Conservation (phyloP, 35 echinoderm and acorn worm species). For the Ophioderma brevispina region DNA sequence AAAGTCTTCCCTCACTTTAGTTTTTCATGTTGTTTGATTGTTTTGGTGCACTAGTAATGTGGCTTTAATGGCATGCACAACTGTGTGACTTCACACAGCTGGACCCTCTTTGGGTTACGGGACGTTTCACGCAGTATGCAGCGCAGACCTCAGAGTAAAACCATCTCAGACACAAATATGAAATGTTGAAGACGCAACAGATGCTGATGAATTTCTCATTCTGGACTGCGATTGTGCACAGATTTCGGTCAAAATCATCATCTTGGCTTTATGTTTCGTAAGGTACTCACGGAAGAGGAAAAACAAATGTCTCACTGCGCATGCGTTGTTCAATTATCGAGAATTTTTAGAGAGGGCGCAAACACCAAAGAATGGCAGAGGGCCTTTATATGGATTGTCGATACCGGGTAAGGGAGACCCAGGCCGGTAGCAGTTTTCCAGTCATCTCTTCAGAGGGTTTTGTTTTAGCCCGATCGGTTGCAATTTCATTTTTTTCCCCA, state of each 20-base stretch:
- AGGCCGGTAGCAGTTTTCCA: too few species aligned
- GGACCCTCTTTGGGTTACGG: background rate
- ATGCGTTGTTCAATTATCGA: constrained; percentile 6
- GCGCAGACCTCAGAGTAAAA: background rate
- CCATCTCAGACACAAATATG: background rate
- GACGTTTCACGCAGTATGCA: background rate
- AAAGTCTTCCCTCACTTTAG: background rate
- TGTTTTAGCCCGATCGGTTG: too few species aligned
- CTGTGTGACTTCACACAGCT: background rate
- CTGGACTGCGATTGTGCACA: background rate
- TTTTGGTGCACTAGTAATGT: background rate
- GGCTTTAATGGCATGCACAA: background rate
- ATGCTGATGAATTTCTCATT: background rate
- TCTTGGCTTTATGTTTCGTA: background rate
- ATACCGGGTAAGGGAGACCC: too few species aligned
- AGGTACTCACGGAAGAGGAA: constrained; percentile 9
- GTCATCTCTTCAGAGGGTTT: too few species aligned
- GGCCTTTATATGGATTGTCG: too few species aligned
- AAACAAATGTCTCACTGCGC: background rate
- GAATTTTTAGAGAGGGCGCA: too few species aligned
- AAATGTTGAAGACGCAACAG: background rate
- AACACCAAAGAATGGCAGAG: too few species aligned
- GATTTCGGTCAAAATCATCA: constrained; percentile 3
- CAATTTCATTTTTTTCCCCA: too few species aligned
- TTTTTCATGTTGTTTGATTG: background rate